Evolutionary conservation across 2,113 vertebrate species (phyloP).

Genomic region (Etia nguti): DNA sequence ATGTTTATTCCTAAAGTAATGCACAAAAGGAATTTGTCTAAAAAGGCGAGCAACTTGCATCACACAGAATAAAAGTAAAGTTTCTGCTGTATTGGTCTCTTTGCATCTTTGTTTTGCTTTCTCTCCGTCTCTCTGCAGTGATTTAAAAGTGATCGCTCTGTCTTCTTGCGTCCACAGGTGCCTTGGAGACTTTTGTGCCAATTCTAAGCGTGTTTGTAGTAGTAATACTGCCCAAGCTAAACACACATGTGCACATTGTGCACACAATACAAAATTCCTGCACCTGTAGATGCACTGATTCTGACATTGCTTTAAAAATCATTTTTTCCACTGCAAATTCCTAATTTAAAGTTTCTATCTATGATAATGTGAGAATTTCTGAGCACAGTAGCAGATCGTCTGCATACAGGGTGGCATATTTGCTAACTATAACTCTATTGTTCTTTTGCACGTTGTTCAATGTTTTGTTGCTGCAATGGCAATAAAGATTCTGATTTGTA

Average conservation of each 20-base stretch:
- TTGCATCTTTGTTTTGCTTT: background rate
- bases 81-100: background rate
- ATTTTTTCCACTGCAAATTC: background rate
- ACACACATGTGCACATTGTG: background rate
- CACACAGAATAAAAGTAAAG: background rate
- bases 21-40: background rate
- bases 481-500: background rate
- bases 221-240: slow-evolving; percentile 20
- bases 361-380: background rate
- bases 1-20: background rate
- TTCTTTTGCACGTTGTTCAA: background rate
- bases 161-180: slow-evolving; percentile 7
- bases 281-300: background rate
- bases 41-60: background rate
- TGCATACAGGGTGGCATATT: background rate
- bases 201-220: slow-evolving; percentile 18
- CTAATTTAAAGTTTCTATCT: background rate
- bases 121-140: background rate
- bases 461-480: background rate
- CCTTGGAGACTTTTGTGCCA: slow-evolving; percentile 30
- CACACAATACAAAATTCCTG: background rate
- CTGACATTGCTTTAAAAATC: background rate
- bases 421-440: background rate
- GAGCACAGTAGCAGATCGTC: background rate
- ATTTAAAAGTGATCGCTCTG: slow-evolving; percentile 30